Evolutionary conservation across 2,797 vertebrate species (phyloP), one percentile per base, ranked within the genome.

Genomic region (Pangasius larnaudii): DNA sequence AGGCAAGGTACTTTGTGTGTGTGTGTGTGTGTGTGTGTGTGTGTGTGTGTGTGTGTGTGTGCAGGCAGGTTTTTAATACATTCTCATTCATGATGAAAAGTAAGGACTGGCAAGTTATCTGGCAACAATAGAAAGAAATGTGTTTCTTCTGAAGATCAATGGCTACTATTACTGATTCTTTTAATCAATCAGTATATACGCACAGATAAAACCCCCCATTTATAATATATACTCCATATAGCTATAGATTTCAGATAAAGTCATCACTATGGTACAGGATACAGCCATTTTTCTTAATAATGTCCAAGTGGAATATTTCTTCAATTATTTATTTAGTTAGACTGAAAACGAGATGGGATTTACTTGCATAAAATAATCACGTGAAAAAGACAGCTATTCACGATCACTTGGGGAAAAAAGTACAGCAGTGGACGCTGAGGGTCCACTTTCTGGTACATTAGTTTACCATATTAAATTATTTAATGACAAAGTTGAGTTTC

Each of bases 321-420:
- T 89, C 91, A 33, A n/a, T 87, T 92, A 91, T 91, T 83, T 91
- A 85, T 91, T 89, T 90, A 87, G 85, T 91, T 89, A 86, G 81
- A 92, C 89, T 88, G 81, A 49, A 27, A 46, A 46, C 11, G 9
- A 36, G 11, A 67, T 93, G 84, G 75, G 85, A 86, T 91, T 91
- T 90, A 96, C 95, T 92, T 95, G 94, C 93, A 87, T 91, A 95
- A 95, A 95, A 96, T 95, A 96, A 95, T 94, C 93, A 96, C 93
- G 94, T 33, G 24, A 92, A 94, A 90, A 94, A 93, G 92, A 95
- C 93, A 95, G 95, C 95, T 96, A 93, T 95, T 95, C 94, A 96
- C 93, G 42, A 93, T 93, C 88, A 91, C 93, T 90, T 92, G 39
- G 19, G 19, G 92, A 93, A 91, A 94, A 90, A 93, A 93, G 92